Evolutionary conservation across 2,888 invertebrate genomes (phyloP).

Genomic region (Epistrophella euchroma): DNA sequence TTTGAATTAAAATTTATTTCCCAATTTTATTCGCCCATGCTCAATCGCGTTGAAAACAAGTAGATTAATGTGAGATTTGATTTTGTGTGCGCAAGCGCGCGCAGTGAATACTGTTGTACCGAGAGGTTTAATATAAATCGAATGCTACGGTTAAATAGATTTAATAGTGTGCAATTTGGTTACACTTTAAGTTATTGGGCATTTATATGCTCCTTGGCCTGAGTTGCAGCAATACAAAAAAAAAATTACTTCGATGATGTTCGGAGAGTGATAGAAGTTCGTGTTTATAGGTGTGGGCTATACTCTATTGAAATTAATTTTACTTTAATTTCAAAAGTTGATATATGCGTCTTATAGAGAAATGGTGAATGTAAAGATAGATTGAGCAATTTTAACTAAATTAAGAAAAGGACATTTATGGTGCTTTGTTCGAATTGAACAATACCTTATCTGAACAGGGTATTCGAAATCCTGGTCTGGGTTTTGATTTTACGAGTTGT

Average conservation of each 20-base stretch:
- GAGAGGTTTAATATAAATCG: slow-evolving; percentile 70
- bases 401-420: slow-evolving; percentile 54
- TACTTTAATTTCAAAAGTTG: background rate
- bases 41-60: slow-evolving; percentile 39
- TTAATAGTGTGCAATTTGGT: slow-evolving; percentile 74
- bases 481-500: no score
- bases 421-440: background rate
- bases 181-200: slow-evolving; percentile 74
- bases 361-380: slow-evolving; percentile 28
- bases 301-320: slow-evolving; percentile 42
- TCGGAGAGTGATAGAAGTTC: slow-evolving; percentile 53
- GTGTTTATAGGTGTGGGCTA: slow-evolving; percentile 58
- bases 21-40: slow-evolving; percentile 59
- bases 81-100: slow-evolving; percentile 2
- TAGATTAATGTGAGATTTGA: slow-evolving; percentile 69
- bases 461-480: no score
- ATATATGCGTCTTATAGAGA: background rate
- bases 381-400: slow-evolving; percentile 1
- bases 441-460: no score
- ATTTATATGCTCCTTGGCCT: slow-evolving; percentile 40
- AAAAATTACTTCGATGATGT: slow-evolving; percentile 51
- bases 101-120: slow-evolving; percentile 17
- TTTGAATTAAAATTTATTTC: slow-evolving; percentile 70
- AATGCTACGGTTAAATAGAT: slow-evolving; percentile 72
- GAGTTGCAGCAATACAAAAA: slow-evolving; percentile 10